phyloP scores from a whole-genome alignment of 1,140 invertebrate genomes.

The Drosophila varians region DNA sequence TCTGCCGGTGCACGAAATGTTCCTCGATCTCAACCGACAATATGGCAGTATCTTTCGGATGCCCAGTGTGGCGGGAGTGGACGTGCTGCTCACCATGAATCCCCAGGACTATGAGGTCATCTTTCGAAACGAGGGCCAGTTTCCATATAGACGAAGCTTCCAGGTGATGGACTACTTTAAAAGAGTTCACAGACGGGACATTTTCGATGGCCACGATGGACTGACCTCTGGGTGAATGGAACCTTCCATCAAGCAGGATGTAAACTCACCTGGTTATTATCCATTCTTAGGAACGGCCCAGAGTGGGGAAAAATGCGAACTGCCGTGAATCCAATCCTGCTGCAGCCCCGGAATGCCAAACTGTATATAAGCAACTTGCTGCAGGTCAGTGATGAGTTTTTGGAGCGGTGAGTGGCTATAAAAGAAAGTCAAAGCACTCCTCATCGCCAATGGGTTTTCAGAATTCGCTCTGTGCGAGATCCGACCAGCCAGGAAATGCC shows the following conservation, averaged over 20 bases:
- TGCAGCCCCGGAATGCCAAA: constrained; percentile 73
- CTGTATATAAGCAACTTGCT: constrained; percentile 63
- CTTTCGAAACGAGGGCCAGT: constrained; percentile 73
- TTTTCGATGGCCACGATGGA: constrained; percentile 65
- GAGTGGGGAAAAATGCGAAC: constrained; percentile 69
- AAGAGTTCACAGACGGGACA: constrained; percentile 44
- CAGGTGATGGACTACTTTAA: constrained; percentile 66
- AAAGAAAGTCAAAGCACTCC: not conserved
- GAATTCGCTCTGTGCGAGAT: constrained; percentile 85
- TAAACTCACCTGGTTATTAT: no score
- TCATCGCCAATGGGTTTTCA: constrained; percentile 37
- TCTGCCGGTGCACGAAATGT: constrained; percentile 55
- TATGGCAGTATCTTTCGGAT: constrained; percentile 66
- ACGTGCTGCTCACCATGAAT: constrained; percentile 66
- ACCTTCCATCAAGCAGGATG: no score
- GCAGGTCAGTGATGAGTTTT: constrained; percentile 71
- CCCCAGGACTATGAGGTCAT: constrained; percentile 65
- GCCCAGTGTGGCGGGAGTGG: constrained; percentile 59
- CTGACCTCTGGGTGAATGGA: constrained; percentile 61
- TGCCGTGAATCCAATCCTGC: constrained; percentile 69
- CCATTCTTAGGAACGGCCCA: constrained; percentile 50
- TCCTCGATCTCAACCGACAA: constrained; percentile 45
- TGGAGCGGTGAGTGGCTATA: constrained; percentile 83
- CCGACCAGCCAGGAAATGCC: constrained; percentile 85
- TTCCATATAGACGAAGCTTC: constrained; percentile 64